These are phyloP conservation scores for Thunnus albacares DNA, from an alignment of 2,797 vertebrate species.

Conservation along the genomic window DNA sequence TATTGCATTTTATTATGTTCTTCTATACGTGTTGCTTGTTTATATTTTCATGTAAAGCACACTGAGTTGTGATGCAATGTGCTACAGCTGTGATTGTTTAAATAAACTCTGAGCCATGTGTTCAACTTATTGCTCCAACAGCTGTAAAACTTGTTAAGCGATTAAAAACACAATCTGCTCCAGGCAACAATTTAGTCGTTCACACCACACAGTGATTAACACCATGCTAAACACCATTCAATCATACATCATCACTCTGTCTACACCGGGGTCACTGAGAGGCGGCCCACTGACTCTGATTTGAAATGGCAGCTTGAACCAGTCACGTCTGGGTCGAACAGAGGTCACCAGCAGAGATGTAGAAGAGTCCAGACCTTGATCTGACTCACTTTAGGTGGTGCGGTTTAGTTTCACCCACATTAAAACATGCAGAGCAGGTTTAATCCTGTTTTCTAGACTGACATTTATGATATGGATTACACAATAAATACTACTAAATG, in stretches of 20 bases:
- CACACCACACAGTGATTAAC: slow-evolving; percentile 58
- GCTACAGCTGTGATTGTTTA: neutral
- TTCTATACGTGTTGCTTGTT: neutral
- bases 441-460: too few relatives aligned
- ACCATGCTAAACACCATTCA: slow-evolving; percentile 40
- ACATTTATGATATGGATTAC: too few relatives aligned
- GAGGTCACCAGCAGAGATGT: slow-evolving; percentile 24
- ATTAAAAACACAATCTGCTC: slow-evolving; percentile 20
- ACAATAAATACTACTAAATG: too few relatives aligned
- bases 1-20: slow-evolving; percentile 7
- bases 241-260: slow-evolving; percentile 55
- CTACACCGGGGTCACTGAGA: slow-evolving; percentile 21
- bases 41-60: neutral
- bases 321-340: slow-evolving; percentile 38
- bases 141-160: neutral
- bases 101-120: neutral
- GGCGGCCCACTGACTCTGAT: neutral
- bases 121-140: slow-evolving; percentile 1
- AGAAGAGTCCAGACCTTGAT: neutral
- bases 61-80: slow-evolving; percentile 20
- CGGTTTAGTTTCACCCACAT: neutral
- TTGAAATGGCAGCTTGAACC: slow-evolving; percentile 33
- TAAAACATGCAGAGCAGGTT: neutral
- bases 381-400: too few relatives aligned
- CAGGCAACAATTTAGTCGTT: slow-evolving; percentile 46